Conservation (phyloP, 1,140 invertebrate species). For the Oncopeltus fasciatus region DNA sequence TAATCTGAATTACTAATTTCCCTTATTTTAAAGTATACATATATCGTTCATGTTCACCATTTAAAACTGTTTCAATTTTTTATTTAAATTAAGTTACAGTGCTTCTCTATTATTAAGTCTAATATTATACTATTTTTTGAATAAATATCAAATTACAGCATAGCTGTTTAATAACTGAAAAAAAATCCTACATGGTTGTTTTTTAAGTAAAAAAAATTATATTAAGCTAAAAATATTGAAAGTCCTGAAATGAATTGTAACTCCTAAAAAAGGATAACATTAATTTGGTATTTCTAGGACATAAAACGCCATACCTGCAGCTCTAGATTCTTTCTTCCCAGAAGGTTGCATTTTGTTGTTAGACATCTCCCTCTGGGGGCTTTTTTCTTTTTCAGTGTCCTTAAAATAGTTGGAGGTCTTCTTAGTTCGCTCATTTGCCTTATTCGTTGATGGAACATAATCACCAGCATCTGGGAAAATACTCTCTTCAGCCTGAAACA, state of each 20-base stretch:
- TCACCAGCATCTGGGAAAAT: slow-evolving; percentile 93
- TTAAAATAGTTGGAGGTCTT: slow-evolving; percentile 35
- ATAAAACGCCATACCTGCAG: slow-evolving; percentile 16
- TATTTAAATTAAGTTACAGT: too few relatives aligned
- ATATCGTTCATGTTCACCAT: too few relatives aligned
- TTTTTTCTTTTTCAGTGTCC: slow-evolving; percentile 23
- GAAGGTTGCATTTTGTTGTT: not conserved
- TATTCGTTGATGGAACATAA: slow-evolving; percentile 50
- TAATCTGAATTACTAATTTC: too few relatives aligned
- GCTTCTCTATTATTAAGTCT: too few relatives aligned
- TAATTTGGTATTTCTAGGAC: not conserved
- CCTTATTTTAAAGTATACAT: too few relatives aligned
- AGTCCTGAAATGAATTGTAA: too few relatives aligned
- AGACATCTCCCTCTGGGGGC: not conserved
- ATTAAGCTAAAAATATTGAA: too few relatives aligned
- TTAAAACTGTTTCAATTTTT: too few relatives aligned
- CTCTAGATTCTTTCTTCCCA: slow-evolving; percentile 20
- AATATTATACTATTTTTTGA: not conserved
- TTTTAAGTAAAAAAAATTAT: too few relatives aligned
- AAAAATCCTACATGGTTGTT: too few relatives aligned
- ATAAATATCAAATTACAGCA: not conserved
- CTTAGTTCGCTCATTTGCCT: slow-evolving; percentile 29
- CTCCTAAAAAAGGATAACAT: too few relatives aligned
- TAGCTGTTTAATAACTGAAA: too few relatives aligned
- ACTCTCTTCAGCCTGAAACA: slow-evolving; percentile 44